Percentiles rank a stretch among this genome's conserved stretches.
These are phyloP conservation scores for Morus bassanus DNA, from an alignment of 2,797 vertebrate genomes.

Conservation along the genomic window DNA sequence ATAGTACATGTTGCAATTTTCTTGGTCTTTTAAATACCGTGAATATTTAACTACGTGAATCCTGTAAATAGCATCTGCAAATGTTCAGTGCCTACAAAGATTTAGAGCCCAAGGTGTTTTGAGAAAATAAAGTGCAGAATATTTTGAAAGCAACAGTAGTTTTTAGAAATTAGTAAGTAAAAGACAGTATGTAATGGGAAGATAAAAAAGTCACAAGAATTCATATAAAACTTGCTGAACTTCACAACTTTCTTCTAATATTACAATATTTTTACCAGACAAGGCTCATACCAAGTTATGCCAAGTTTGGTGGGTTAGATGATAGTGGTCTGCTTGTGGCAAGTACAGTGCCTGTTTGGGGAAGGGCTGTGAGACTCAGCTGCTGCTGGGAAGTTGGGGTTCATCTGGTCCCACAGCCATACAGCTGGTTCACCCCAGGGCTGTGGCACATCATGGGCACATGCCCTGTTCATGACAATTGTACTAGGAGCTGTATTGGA, in stretches of 20 bases:
- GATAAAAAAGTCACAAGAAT: not conserved
- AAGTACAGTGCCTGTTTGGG: not conserved
- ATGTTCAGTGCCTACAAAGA: not conserved
- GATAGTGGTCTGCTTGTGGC: not conserved
- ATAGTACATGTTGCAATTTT: not conserved
- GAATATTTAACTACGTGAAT: not conserved
- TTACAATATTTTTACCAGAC: not conserved
- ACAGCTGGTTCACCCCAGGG: too few relatives aligned
- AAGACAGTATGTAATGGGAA: not conserved
- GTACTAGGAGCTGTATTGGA: not conserved
- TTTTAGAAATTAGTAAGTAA: not conserved
- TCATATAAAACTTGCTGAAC: not conserved
- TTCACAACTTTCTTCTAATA: not conserved
- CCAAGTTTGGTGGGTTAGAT: not conserved
- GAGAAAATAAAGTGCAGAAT: not conserved
- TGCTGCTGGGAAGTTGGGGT: not conserved
- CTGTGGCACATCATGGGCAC: not conserved
- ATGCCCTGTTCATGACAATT: fast-evolving
- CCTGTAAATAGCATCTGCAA: not conserved
- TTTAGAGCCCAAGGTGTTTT: not conserved
- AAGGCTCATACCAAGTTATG: not conserved
- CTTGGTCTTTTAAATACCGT: not conserved
- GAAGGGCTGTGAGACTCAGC: not conserved
- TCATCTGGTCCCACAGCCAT: not conserved
- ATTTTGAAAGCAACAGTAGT: not conserved